Conservation (phyloP, 2,888 invertebrate species). For the Cristatella mucedo region DNA sequence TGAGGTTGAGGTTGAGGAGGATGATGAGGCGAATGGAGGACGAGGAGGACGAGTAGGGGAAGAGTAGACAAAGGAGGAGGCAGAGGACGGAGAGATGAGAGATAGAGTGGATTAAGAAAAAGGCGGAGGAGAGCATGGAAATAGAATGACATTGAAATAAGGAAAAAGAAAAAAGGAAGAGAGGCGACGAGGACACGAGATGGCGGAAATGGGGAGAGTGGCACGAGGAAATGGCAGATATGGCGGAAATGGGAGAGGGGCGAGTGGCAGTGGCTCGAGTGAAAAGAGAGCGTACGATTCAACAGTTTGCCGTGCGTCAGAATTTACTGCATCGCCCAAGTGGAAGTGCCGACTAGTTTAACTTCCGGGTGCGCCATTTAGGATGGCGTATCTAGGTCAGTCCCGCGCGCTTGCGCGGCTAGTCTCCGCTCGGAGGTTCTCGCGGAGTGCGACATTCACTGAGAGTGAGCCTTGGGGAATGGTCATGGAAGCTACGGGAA, state of each 20-base stretch:
- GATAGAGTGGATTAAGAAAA: neutral
- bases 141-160: neutral
- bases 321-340: too few relatives aligned
- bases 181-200: neutral
- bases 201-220: neutral
- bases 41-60: neutral
- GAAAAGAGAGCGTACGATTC: too few relatives aligned
- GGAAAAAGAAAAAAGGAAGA: constrained; percentile 1
- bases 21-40: neutral
- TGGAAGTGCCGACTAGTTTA: too few relatives aligned
- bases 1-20: neutral
- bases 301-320: too few relatives aligned
- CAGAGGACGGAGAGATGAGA: neutral
- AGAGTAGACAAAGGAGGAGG: neutral
- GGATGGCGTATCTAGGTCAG: too few relatives aligned
- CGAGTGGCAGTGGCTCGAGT: too few relatives aligned
- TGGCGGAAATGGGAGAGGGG: neutral
- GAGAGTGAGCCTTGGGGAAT: too few relatives aligned
- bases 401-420: too few relatives aligned
- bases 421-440: too few relatives aligned
- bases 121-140: neutral
- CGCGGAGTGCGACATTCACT: too few relatives aligned
- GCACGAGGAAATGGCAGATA: neutral
- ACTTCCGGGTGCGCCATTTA: too few relatives aligned
- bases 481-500: too few relatives aligned